phyloP scores from a whole-genome alignment of 2,888 invertebrate species.

The Empis livida region DNA sequence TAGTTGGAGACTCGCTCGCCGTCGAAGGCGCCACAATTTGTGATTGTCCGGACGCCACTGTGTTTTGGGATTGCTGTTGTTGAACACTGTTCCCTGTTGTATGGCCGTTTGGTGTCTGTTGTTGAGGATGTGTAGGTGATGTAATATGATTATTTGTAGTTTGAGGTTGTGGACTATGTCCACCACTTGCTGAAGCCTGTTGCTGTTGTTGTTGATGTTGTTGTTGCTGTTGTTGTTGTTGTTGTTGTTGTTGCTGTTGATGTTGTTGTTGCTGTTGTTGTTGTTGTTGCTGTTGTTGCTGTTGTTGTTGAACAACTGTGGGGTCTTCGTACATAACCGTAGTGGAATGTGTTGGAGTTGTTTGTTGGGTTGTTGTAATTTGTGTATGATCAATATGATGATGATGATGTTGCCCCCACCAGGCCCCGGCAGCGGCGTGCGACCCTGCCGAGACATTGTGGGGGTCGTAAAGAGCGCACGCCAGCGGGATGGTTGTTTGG shows the following conservation, averaged over 20 bases:
- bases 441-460: conserved; percentile 41
- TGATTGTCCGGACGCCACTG: conserved; percentile 36
- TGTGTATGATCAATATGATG: conserved; percentile 35
- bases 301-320: conserved; percentile 30
- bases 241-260: too few species aligned
- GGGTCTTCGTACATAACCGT: conserved; percentile 46
- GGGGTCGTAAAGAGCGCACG: conserved; percentile 40
- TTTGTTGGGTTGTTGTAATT: conserved; percentile 35
- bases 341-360: conserved; percentile 39
- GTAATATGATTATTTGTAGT: conserved; percentile 21
- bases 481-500: conserved; percentile 40
- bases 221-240: conserved; percentile 25
- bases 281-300: conserved; percentile 22
- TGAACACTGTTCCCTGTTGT: conserved; percentile 4
- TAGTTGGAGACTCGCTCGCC: conserved; percentile 46
- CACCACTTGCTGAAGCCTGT: conserved; percentile 24
- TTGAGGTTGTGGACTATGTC: conserved; percentile 24
- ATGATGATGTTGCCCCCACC: conserved; percentile 38
- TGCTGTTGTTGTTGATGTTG: conserved; percentile 19
- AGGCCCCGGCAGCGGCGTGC: conserved; percentile 40
- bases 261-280: conserved; percentile 24
- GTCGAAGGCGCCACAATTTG: conserved; percentile 42
- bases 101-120: conserved; percentile 13
- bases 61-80: conserved; percentile 29
- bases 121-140: conserved; percentile 23